Conservation (phyloP, 2,797 vertebrate genomes). For the Rhincodon typus region DNA sequence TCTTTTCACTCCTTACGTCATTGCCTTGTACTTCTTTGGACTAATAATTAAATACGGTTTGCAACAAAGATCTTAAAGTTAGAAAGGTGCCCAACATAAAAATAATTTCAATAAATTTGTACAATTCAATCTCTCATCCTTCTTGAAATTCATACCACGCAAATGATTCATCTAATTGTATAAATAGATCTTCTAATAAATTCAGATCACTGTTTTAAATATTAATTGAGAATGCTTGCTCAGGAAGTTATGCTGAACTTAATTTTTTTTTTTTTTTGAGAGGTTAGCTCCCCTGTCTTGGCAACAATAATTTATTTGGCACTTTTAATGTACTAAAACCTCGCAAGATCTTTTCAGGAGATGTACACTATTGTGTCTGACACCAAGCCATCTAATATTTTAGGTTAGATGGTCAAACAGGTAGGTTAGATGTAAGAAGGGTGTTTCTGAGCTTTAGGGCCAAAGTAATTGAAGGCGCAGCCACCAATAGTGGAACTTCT, state of each 20-base stretch:
- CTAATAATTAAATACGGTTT: background rate
- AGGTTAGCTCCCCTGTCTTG: background rate
- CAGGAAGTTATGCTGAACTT: background rate
- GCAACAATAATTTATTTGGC: background rate
- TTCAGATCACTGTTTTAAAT: background rate
- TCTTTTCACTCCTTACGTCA: background rate
- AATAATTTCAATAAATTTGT: background rate
- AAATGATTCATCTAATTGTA: background rate
- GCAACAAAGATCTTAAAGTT: background rate
- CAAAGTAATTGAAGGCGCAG: background rate
- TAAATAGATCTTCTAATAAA: background rate
- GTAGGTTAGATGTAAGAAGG: background rate
- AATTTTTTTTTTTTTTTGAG: no score
- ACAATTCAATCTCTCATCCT: background rate
- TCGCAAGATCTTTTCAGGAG: background rate
- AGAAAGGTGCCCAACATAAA: background rate
- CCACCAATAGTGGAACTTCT: background rate
- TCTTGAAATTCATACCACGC: background rate
- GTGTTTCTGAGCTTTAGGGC: background rate
- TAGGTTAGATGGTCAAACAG: background rate
- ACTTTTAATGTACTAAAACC: background rate
- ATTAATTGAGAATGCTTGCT: background rate
- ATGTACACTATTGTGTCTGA: background rate
- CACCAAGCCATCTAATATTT: background rate
- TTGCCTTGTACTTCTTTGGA: background rate